Conservation (phyloP, 2,888 invertebrate species). For the Ophioninae sp. region DNA sequence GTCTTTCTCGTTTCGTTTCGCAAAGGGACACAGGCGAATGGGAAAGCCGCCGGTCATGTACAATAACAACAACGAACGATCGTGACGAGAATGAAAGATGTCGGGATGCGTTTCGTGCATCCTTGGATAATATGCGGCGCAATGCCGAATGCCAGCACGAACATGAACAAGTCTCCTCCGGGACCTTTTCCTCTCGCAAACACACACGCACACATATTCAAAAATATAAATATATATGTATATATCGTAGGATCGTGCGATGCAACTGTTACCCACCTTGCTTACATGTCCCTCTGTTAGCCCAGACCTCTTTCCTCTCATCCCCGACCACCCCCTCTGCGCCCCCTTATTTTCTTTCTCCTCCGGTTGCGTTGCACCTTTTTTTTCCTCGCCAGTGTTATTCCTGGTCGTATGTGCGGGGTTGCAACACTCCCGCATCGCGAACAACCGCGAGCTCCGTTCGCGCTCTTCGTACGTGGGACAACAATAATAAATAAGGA, state of each 20-base stretch:
- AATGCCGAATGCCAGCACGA: slow-evolving; percentile 78
- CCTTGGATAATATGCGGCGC: slow-evolving; percentile 79
- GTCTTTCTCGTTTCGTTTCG: slow-evolving; percentile 32
- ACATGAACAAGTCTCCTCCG: slow-evolving; percentile 49
- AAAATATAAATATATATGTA: slow-evolving; percentile 26
- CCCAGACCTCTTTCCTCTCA: not conserved
- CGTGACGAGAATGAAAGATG: slow-evolving; percentile 76
- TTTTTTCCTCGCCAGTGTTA: slow-evolving; percentile 36
- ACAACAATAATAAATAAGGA: slow-evolving; percentile 57
- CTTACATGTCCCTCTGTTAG: slow-evolving; percentile 60
- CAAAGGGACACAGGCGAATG: slow-evolving; percentile 63
- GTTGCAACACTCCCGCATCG: slow-evolving; percentile 41
- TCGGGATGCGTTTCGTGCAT: slow-evolving; percentile 75
- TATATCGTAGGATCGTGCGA: slow-evolving; percentile 54
- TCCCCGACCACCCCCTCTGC: not conserved
- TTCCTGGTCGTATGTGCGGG: slow-evolving; percentile 27
- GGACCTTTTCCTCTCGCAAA: slow-evolving; percentile 51
- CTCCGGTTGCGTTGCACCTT: slow-evolving; percentile 5
- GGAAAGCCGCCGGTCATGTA: slow-evolving; percentile 69
- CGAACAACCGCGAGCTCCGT: slow-evolving; percentile 55
- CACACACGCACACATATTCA: not conserved
- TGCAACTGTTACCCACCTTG: slow-evolving; percentile 61
- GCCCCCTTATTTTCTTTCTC: slow-evolving; percentile 1
- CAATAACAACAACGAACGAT: slow-evolving; percentile 71
- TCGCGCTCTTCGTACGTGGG: slow-evolving; percentile 54